These are phyloP conservation scores for Fistularia commersonii DNA, from an alignment of 2,797 vertebrate genomes.

Conservation along the genomic window DNA sequence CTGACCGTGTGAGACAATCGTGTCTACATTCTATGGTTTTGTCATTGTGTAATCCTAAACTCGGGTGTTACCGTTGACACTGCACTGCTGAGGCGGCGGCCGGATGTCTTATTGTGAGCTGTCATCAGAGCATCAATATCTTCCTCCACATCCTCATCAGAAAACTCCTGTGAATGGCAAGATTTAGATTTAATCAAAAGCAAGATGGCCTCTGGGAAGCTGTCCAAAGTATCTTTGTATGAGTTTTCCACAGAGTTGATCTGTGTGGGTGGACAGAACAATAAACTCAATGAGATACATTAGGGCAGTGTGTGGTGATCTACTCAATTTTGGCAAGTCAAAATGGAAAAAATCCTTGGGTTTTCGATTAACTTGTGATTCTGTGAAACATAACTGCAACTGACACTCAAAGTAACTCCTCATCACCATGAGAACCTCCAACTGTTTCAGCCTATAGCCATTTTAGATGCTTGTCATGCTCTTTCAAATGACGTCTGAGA, in stretches of 20 bases:
- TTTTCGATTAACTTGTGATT: constrained; percentile 9
- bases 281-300: constrained; percentile 48
- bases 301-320: constrained; percentile 25
- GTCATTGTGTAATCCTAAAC: constrained; percentile 4
- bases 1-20: constrained; percentile 1
- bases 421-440: constrained; percentile 39
- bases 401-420: neutral
- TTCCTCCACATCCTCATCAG: constrained; percentile 82
- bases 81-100: constrained; percentile 72
- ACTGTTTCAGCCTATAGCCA: constrained; percentile 50
- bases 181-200: constrained; percentile 31
- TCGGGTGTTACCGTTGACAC: constrained; percentile 81
- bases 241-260: constrained; percentile 19
- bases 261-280: constrained; percentile 38
- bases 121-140: constrained; percentile 81
- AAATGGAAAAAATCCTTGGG: constrained; percentile 13
- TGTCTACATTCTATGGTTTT: neutral
- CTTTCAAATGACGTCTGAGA: constrained; percentile 59
- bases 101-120: constrained; percentile 68
- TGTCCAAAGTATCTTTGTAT: constrained; percentile 17
- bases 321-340: constrained; percentile 19
- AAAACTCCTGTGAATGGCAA: constrained; percentile 73
- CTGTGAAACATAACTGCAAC: no score
- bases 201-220: constrained; percentile 14
- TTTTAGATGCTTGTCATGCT: constrained; percentile 43